Evolutionary conservation across 2,888 invertebrate genomes (phyloP), one percentile per base, ranked within the genome.

Genomic region (Aspidiotus destructor): DNA sequence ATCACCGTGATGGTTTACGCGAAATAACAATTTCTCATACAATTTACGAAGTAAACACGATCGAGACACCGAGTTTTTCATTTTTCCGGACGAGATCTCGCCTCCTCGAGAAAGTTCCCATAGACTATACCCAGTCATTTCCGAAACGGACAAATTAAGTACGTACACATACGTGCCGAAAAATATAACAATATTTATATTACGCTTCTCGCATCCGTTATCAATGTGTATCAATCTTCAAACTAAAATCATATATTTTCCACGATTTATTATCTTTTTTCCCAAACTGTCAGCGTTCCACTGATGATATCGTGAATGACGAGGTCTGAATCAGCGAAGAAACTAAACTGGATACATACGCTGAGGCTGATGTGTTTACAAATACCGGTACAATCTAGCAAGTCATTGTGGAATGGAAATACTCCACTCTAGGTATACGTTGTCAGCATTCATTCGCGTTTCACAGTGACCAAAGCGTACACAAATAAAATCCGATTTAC

Each of bases 291-390:
- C 55, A 64, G 57, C 64, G 64, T 64, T 64, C 57, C 28, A 57
- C 64, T 64, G 64, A 64, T 64, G 57, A 44, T 64, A 64, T 64
- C 64, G 64, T 64, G 57, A 55, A 57, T 57, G 64, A 57, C 44
- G 57, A 55, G 15, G 64, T 17, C 63, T 42, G 42, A 57, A 55
- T 41, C 41, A 6, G n/a, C 42, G 40, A 61, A 61, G 40, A 41
- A 41, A 61, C n/a, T 61, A 53, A 40, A 64, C 64, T 57, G 64
- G 64, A 64, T 64, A 64, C 28, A 28, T 28, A 28, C 28, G 28
- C 28, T 28, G 28, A 28, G 28, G 28, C 28, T 28, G 28, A 28
- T 28, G 28, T 57, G 64, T 64, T 57, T 57, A 64, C 64, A 64
- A 64, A 28, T 28, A 28, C 28, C 28, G 28, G 28, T 28, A 28